Evolutionary conservation across 1,140 invertebrate species (phyloP), one percentile per base, ranked within the genome.

Genomic region (Pararge aegeria): DNA sequence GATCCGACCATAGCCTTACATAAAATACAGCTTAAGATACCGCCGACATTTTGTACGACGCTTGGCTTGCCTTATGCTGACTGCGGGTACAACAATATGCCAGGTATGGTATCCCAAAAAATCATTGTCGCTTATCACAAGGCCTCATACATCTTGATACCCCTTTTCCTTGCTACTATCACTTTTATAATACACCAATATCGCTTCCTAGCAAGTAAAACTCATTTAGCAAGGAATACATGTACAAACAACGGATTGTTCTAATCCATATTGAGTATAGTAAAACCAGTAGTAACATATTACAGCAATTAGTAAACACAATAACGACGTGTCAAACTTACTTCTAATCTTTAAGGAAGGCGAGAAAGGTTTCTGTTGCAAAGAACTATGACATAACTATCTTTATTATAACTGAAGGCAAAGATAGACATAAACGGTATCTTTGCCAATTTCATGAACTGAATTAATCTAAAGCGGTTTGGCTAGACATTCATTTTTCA

Each of bases 21-120:
- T 29, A 59, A 19, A 27, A 20, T 44, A 68, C 50, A 60, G 68
- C 64, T 67, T 69, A 70, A 68, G 66, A 74, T 70, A 72, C 49
- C 34, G 56, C 57, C 52, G 55, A 44, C 30, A 70, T 55, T 58
- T 68, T 66, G 64, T 69, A 68, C 61, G 71, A 73, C 60, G 84
- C 81, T 87, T 87, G 61, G 84, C 84, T 86, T 87, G 59, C 61
- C 68, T 81, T 72, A 84, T 85, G 73, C 73, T 66, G 77, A 55
- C 78, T 59, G 44, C 62, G 69, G 60, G 49, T 56, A 59, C 52
- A 48, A 54, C 64, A 53, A 54, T 46, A 21, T 58, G 40, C 58
- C 75, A 67, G 78, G 75, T 80, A 83, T 37, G 70, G 62, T 68
- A 65, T 60, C 51, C 49, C 60, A 51, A 58, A 62, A 53, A 55